Base-by-base conservation (phyloP, 2,797 vertebrate genomes). In the Mus spretus region DNA sequence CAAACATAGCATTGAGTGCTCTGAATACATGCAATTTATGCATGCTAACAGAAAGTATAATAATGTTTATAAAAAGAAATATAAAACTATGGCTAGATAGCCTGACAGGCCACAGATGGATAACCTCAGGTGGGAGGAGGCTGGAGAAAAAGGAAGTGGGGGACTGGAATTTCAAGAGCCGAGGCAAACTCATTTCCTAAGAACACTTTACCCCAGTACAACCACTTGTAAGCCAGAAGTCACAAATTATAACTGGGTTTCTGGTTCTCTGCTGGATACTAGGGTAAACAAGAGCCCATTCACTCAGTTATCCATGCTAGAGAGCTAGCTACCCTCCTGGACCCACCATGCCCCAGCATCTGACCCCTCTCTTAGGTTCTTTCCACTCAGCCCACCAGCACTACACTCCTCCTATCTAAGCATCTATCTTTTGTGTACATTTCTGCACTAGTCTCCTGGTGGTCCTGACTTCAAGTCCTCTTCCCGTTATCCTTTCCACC, bases 241-340 rank as follows among this genome's bases (percentile, higher is more conserved):
- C 24, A 20, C 34, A 12, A 37, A 12, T 26, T 61, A 20, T 55
- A 57, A 47, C 77, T 15, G 44, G 12, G 44, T 83, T 15, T 50
- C 53, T 90, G 37, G 6, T 81, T 83, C 72, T 94, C 55, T 89
- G 61, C 55, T 95, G 57, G 47, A 34, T 90, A 5, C n/a, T 50
- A 31, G 34, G 74, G 65, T 72, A 24, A 57, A 86, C 13, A 57
- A 53, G 37, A 24, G 1, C 5, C 90, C 57, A 10, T 37, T 85
- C 78, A 47, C 59, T 37, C 4, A 63, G 57, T 87, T 78, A 59
- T 8, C 91, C 67, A 3, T 63, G 26, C 47, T 75, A 31, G 75
- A 92, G 59, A 96, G 14, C 9, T 11, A 55, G 17, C 2, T 22
- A 22, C 26, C 53, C 7, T 28, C 55, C 89, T 72, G 11, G 12